Evolutionary conservation across 2,113 vertebrate genomes (phyloP), one percentile per base, ranked within the genome.

Genomic region (Oxyura jamaicensis): DNA sequence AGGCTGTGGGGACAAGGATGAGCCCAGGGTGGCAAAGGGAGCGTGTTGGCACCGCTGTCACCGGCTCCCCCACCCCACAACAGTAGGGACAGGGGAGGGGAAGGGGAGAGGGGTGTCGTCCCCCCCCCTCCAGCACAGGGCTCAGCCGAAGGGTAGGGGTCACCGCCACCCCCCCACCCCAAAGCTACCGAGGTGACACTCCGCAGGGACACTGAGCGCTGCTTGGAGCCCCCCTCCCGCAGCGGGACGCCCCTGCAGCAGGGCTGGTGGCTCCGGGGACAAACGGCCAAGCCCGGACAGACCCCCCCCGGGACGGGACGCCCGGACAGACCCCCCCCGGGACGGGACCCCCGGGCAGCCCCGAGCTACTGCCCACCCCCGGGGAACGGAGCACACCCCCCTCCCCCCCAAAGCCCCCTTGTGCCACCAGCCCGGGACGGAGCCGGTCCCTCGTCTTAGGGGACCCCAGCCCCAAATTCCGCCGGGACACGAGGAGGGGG

Each of bases 391-490:
- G 8, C 5, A 44, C 12, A 1, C 50, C 62, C 21, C 36, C 7
- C 36, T 9, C 13, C 11, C 9, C 46, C 46, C 19, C 46, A n/a
- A n/a, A n/a, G n/a, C 36, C 36, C 36, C 36, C 36, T 9, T 11
- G 13, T 53, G 42, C 42, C 74, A 8, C 42, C 69, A 6, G 12
- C 21, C 56, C 9, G 31, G 52, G 74, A 44, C 60, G 63, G 88
- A 87, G 11, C 66, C 29, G 3, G 55, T 21, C 7, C 59, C 39
- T 3, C 75, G 9, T 13, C 53, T 41, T 23, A 8, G 3, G 35
- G 29, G 3, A 15, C 26, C 15, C 5, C 2, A 4, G 39, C 41
- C 18, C 73, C 28, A 36, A 8, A 0, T 20, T 22, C 28, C 8
- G 0, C 19, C 17, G 1, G 68, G 23, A 59, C 55, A 33, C 39